Evolutionary conservation across 92 coral and sea anemone genomes (phyloP).

Genomic region (Heliopora coerulea): DNA sequence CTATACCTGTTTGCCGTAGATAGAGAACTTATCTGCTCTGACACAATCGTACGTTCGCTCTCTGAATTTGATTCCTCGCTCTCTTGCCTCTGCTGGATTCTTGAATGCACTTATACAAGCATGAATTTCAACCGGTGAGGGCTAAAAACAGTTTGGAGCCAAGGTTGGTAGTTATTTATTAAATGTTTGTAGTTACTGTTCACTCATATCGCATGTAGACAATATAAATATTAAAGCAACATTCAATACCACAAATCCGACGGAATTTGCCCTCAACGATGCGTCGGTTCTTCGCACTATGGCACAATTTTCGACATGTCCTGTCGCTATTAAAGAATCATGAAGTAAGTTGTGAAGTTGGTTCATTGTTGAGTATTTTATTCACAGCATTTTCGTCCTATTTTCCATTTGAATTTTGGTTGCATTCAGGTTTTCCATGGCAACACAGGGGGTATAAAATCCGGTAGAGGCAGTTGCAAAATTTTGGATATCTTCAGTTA

Average conservation of each 20-base stretch:
- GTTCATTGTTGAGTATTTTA: slow-evolving; percentile 56
- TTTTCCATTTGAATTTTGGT: too few relatives aligned
- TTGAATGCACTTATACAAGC: slow-evolving; percentile 75
- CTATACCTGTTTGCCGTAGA: slow-evolving; percentile 94
- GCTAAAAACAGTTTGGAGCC: slow-evolving; percentile 52
- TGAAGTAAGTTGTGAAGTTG: slow-evolving; percentile 90
- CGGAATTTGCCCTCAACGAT: slow-evolving; percentile 85
- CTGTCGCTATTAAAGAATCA: slow-evolving; percentile 94
- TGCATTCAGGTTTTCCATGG: neutral
- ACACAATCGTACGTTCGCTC: slow-evolving; percentile 81
- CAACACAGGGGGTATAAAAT: neutral
- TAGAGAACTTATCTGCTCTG: slow-evolving; percentile 94
- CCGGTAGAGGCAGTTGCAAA: too few relatives aligned
- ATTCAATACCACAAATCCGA: slow-evolving; percentile 89
- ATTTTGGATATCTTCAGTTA: too few relatives aligned
- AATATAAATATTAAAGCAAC: too few relatives aligned
- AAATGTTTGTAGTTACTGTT: too few relatives aligned
- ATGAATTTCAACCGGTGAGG: slow-evolving; percentile 79
- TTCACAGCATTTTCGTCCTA: neutral
- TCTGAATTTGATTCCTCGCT: slow-evolving; percentile 81
- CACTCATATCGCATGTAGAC: too few relatives aligned
- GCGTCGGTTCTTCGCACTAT: slow-evolving; percentile 87
- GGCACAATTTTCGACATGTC: slow-evolving; percentile 91
- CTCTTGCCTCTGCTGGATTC: slow-evolving; percentile 71
- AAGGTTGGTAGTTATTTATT: neutral